Base-by-base conservation (phyloP, 2,888 invertebrate genomes). In the Yponomeuta malinellus region DNA sequence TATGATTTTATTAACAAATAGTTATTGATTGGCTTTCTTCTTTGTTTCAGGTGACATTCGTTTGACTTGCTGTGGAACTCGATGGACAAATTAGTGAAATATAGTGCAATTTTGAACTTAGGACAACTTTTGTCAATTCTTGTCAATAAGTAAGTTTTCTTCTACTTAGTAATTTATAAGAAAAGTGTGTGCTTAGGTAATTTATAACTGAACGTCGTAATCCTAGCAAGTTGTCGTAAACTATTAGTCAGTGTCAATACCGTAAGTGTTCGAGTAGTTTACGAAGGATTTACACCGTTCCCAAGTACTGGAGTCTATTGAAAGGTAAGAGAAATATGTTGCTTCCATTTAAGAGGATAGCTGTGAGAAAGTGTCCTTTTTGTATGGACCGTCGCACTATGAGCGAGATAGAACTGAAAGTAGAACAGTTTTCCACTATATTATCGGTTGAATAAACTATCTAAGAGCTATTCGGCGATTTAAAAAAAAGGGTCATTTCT, bases 161-260 rank as follows among this genome's bases (percentile, higher is more conserved):
- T 59, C 52, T 59, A 59, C 12, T 59, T 1, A 15, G 12, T 15
- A 59, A 59, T 59, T 59, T 12, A 12, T 59, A 59, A 8, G 15
- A 15, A 15, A 59, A 59, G 52, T 59, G 52, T 59, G 52, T 59
- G 52, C 12, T 15, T 59, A 59, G 52, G 52, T 59, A 3, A 59
- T 59, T 59, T 59, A 59, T 59, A 59, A 59, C 52, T 1, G 8
- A 59, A 5, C 52, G 15, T 59, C 8, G 52, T 59, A 43, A n/a
- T 68, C 12, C 23, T 68, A 68, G 68, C 15, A 68, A 43, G 37
- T 65, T 29, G 65, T 65, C 9, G 65, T 65, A 65, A 29, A 29
- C 10, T 65, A 65, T 68, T 68, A 43, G 23, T 68, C 23, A 68
- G 68, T 68, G 48, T 68, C 23, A 43, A 68, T 68, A 43, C 68